phyloP scores from a whole-genome alignment of 2,113 vertebrate genomes.

The Narcine bancroftii region DNA sequence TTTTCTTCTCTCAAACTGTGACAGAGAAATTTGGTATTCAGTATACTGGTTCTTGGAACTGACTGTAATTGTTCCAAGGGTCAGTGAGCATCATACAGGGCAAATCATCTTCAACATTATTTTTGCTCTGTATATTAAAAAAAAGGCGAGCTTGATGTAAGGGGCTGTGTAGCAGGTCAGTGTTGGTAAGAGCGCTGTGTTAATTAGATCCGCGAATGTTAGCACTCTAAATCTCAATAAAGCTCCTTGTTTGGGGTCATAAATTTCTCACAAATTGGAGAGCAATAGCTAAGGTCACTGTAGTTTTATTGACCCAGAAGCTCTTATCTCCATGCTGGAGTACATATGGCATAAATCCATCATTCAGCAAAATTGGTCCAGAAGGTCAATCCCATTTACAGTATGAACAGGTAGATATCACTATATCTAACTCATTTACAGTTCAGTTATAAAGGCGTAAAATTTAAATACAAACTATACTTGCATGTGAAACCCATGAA shows the following conservation, averaged over 20 bases:
- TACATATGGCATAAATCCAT: background rate
- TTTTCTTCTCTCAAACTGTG: background rate
- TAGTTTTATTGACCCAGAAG: background rate
- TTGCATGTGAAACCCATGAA: too few relatives aligned
- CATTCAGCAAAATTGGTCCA: background rate
- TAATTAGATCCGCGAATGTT: background rate
- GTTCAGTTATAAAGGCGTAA: background rate
- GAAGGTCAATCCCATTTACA: background rate
- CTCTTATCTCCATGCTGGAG: background rate
- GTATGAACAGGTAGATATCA: background rate
- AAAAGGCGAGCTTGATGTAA: background rate
- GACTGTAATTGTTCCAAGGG: background rate
- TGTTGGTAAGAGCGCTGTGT: background rate
- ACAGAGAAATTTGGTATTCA: background rate
- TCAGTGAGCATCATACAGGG: background rate
- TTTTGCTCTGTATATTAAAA: too few relatives aligned
- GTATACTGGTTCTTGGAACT: background rate
- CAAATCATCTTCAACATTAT: background rate
- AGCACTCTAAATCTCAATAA: background rate
- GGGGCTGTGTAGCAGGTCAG: background rate
- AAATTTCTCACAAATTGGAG: background rate
- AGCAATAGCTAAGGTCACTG: background rate
- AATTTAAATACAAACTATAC: background rate
- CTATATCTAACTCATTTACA: background rate
- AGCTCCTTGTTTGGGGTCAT: background rate